Conservation (phyloP, 2,113 vertebrate species). For the Halcyon senegalensis region DNA sequence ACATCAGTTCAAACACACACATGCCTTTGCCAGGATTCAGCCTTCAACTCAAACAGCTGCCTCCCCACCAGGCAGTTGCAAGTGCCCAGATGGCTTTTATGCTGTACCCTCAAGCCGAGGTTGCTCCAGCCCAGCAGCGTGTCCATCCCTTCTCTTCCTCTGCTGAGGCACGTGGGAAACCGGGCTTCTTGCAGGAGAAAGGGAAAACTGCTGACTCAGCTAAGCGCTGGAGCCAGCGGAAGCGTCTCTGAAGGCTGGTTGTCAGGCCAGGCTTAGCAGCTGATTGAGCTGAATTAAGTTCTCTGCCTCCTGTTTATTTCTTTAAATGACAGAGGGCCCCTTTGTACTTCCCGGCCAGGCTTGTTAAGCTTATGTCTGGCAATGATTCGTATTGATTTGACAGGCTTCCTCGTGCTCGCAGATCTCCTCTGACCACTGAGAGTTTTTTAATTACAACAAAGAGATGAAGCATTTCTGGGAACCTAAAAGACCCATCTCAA, state of each 20-base stretch:
- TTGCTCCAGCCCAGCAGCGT: accelerated
- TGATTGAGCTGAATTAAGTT: slow-evolving; percentile 13
- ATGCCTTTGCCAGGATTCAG: neutral
- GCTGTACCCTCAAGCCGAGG: neutral
- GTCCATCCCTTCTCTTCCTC: neutral
- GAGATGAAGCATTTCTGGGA: neutral
- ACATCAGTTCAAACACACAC: neutral
- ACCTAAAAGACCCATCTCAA: neutral
- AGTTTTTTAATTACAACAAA: slow-evolving; percentile 2
- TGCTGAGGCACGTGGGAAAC: accelerated
- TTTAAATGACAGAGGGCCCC: neutral
- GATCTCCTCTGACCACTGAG: neutral
- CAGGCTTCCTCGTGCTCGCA: neutral
- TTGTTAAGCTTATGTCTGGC: slow-evolving; percentile 24
- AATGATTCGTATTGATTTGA: slow-evolving; percentile 12
- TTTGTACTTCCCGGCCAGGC: neutral
- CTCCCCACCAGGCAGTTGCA: neutral
- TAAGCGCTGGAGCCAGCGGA: neutral
- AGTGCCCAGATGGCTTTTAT: neutral
- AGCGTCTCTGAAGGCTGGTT: neutral
- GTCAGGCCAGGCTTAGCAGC: slow-evolving; percentile 21
- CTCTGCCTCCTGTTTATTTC: slow-evolving; percentile 37
- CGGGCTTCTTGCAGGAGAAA: neutral
- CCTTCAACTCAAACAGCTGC: neutral
- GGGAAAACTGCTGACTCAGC: neutral